phyloP scores from a whole-genome alignment of 2,797 vertebrate species.

The Coregonus sp. region DNA sequence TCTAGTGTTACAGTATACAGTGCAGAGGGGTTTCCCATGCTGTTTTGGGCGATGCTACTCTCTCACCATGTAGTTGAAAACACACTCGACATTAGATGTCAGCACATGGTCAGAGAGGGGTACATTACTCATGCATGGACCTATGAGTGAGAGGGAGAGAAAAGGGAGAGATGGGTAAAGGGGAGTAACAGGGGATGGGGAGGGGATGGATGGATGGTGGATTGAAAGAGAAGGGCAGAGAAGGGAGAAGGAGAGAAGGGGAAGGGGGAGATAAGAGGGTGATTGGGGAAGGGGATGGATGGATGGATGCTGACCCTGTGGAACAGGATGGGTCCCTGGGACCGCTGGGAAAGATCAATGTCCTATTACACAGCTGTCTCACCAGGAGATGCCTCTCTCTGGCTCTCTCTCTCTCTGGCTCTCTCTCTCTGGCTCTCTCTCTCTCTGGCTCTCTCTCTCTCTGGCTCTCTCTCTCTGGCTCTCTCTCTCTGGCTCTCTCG shows the following conservation, averaged over 20 bases:
- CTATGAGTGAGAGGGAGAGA: constrained; percentile 24
- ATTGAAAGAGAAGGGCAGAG: not conserved
- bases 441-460: constrained; percentile 31
- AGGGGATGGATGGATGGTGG: not conserved
- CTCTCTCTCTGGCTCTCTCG: constrained; percentile 8
- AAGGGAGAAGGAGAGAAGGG: not conserved
- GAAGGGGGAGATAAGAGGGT: not conserved
- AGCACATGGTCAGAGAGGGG: constrained; percentile 57
- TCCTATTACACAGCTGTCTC: constrained; percentile 61
- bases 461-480: constrained; percentile 33
- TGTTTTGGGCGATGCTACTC: constrained; percentile 56
- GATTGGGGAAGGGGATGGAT: constrained; percentile 19
- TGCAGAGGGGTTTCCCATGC: constrained; percentile 15
- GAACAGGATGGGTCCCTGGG: constrained; percentile 49
- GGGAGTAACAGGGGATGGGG: constrained; percentile 3
- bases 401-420: constrained; percentile 37
- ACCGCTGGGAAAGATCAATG: constrained; percentile 64
- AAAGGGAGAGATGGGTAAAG: not conserved
- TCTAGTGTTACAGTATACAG: too few species aligned
- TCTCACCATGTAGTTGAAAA: constrained; percentile 13
- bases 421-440: constrained; percentile 25
- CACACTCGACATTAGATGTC: constrained; percentile 36
- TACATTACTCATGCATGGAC: constrained; percentile 57
- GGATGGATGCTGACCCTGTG: constrained; percentile 23
- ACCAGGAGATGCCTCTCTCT: constrained; percentile 35